Percentiles rank a stretch among this genome's conserved stretches.
phyloP scores from a whole-genome alignment of 2,888 invertebrate genomes.

The Parascotia fuliginaria region DNA sequence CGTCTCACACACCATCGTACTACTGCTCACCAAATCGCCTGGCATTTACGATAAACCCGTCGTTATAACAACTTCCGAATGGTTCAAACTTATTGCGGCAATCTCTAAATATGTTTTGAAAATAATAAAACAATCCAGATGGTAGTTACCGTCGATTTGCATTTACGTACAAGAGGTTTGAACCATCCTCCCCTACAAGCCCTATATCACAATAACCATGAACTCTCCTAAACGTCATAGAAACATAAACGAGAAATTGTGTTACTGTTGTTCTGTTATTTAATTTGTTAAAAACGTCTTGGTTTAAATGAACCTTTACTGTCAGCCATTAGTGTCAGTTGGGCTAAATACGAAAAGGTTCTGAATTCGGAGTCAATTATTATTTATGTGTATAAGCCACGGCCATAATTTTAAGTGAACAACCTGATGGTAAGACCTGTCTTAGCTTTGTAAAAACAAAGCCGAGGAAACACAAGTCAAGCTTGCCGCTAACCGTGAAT shows the following conservation, averaged over 20 bases:
- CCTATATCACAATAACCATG: conserved; percentile 53
- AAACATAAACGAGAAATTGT: conserved; percentile 51
- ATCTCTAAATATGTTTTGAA: background rate
- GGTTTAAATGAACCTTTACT: no score
- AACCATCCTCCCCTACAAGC: conserved; percentile 42
- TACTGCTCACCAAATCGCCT: conserved; percentile 13
- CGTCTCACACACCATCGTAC: conserved; percentile 5
- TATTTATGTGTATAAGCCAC: no score
- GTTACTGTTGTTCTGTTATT: conserved; percentile 34
- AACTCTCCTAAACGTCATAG: conserved; percentile 64
- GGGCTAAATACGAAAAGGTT: no score
- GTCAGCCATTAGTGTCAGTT: no score
- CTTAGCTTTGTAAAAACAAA: no score
- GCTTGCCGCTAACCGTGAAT: no score
- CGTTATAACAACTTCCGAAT: conserved; percentile 23
- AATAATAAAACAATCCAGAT: conserved; percentile 8
- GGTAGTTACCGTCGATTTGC: background rate
- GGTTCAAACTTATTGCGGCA: conserved; percentile 20
- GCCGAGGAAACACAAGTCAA: no score
- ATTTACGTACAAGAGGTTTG: conserved; percentile 30
- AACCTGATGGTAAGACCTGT: no score
- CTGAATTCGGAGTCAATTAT: no score
- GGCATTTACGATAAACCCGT: conserved; percentile 39
- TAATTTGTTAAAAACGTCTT: no score
- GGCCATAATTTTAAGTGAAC: no score